These are phyloP conservation scores for Phalera bucephala DNA, from an alignment of 2,888 invertebrate species.

Conservation along the genomic window DNA sequence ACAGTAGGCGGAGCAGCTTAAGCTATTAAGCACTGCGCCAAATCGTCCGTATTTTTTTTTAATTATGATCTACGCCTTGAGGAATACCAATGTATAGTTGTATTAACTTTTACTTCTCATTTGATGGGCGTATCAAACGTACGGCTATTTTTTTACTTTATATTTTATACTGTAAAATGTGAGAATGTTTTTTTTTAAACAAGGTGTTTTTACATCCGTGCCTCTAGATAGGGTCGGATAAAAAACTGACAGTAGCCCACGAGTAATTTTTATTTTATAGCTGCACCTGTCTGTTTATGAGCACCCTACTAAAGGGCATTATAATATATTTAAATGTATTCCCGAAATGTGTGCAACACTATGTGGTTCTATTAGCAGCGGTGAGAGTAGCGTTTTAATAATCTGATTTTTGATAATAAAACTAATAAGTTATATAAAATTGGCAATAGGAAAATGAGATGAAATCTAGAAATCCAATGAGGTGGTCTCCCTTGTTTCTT, in stretches of 20 bases:
- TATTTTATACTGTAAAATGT: slow-evolving; percentile 13
- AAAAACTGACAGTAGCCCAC: slow-evolving; percentile 52
- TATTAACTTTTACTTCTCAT: no score
- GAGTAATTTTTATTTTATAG: slow-evolving; percentile 58
- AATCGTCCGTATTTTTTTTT: no score
- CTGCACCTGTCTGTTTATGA: slow-evolving; percentile 62
- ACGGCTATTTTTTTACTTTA: slow-evolving; percentile 25
- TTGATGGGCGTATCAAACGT: slow-evolving; percentile 12
- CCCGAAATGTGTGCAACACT: slow-evolving; percentile 46
- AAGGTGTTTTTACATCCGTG: slow-evolving; percentile 16
- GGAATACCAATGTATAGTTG: no score
- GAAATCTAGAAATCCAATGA: no score
- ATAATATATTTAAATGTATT: slow-evolving; percentile 76
- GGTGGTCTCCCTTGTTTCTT: no score
- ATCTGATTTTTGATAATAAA: no score
- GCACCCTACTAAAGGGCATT: slow-evolving; percentile 55
- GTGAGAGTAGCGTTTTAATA: slow-evolving; percentile 3
- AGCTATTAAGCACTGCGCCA: no score
- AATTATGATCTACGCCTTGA: no score
- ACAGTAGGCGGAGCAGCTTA: no score
- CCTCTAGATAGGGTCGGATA: slow-evolving; percentile 24
- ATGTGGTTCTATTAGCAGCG: slow-evolving; percentile 35
- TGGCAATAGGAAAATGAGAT: no score
- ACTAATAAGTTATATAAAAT: no score
- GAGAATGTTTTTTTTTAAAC: slow-evolving; percentile 13